phyloP scores from a whole-genome alignment of 1,140 invertebrate genomes.

The Hypothenemus hampei region DNA sequence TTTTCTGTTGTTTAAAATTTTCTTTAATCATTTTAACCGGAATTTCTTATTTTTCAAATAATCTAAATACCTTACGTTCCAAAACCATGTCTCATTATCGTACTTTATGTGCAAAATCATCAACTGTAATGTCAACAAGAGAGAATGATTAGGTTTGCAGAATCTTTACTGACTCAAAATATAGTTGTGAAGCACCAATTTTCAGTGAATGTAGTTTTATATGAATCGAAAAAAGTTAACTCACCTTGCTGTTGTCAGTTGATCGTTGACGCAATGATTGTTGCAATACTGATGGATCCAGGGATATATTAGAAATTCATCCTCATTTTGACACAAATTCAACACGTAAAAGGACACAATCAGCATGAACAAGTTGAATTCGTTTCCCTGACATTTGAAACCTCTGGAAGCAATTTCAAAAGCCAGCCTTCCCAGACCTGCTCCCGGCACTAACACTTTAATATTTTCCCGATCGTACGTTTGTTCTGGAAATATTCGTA shows the following conservation, averaged over 20 bases:
- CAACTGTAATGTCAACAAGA: too few species aligned
- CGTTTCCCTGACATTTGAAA: slow-evolving; percentile 93
- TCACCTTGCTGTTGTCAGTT: slow-evolving; percentile 66
- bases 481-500: slow-evolving; percentile 64
- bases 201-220: too few species aligned
- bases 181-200: too few species aligned
- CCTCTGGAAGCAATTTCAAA: slow-evolving; percentile 89
- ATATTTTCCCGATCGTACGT: slow-evolving; percentile 53
- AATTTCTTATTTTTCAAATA: too few species aligned
- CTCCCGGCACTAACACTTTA: slow-evolving; percentile 87
- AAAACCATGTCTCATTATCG: too few species aligned
- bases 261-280: slow-evolving; percentile 75
- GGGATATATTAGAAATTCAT: slow-evolving; percentile 72
- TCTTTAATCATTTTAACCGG: too few species aligned
- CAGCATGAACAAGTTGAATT: slow-evolving; percentile 96
- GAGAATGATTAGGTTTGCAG: too few species aligned
- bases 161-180: too few species aligned
- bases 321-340: slow-evolving; percentile 68
- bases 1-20: too few species aligned
- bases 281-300: slow-evolving; percentile 94
- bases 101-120: too few species aligned
- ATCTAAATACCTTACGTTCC: too few species aligned
- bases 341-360: slow-evolving; percentile 94
- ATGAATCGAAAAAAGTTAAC: too few species aligned
- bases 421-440: slow-evolving; percentile 87